Evolutionary conservation across 1,140 invertebrate genomes (phyloP).

Genomic region (Manduca sexta): DNA sequence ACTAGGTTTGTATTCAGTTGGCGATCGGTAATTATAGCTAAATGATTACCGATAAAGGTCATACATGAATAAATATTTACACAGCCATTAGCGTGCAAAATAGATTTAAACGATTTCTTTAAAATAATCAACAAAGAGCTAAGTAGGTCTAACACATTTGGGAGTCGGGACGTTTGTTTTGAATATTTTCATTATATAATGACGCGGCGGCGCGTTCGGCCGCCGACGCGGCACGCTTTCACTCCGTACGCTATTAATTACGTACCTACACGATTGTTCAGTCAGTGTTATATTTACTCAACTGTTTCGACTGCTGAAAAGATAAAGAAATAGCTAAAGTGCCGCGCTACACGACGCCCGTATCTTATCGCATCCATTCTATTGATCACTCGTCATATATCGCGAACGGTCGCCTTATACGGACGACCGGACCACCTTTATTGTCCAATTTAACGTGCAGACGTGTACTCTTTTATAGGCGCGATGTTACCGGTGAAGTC

Average conservation of each 20-base stretch:
- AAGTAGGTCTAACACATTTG: conserved; percentile 48
- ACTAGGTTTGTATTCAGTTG: conserved; percentile 13
- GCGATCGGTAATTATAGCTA: conserved; percentile 19
- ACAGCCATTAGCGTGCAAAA: conserved; percentile 3
- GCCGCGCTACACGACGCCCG: conserved; percentile 38
- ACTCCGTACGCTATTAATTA: conserved; percentile 57
- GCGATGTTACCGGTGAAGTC: conserved; percentile 68
- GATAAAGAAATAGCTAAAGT: conserved; percentile 61
- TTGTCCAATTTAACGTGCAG: conserved; percentile 64
- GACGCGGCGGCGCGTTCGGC: conserved; percentile 42
- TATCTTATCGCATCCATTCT: conserved; percentile 66
- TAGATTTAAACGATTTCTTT: conserved; percentile 7
- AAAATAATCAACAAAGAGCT: conserved; percentile 32
- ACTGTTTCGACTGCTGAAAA: conserved; percentile 60
- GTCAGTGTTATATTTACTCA: conserved; percentile 63
- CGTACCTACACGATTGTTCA: conserved; percentile 47
- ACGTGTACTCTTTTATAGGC: conserved; percentile 55
- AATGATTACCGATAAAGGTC: conserved; percentile 13
- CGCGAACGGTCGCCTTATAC: conserved; percentile 59
- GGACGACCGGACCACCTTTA: conserved; percentile 61
- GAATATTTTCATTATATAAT: conserved; percentile 67
- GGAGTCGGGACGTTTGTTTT: conserved; percentile 60
- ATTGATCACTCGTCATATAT: conserved; percentile 67
- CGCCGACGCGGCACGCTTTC: conserved; percentile 51
- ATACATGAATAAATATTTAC: conserved; percentile 17